phyloP scores from a whole-genome alignment of 2,797 vertebrate genomes.

The Furcifer pardalis region DNA sequence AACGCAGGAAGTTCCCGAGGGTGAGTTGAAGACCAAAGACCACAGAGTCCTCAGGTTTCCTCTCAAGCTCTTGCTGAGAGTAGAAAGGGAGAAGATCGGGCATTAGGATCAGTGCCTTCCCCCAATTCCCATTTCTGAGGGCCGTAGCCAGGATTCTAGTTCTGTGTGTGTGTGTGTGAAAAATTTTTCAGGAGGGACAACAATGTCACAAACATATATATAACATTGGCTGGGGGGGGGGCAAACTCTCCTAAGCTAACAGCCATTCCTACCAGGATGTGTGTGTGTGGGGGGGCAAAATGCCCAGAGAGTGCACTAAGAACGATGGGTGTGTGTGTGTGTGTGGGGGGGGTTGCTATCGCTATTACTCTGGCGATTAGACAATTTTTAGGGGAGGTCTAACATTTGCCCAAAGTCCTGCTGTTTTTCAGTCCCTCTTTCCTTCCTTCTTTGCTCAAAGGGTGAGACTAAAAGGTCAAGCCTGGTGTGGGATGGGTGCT shows the following conservation, averaged over 20 bases:
- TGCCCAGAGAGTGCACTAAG: too few species aligned
- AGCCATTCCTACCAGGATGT: too few species aligned
- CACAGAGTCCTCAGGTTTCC: conserved; percentile 4
- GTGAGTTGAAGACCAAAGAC: neutral
- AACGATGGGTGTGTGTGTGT: neutral
- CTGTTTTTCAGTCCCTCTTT: neutral
- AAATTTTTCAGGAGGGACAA: too few species aligned
- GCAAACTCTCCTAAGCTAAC: too few species aligned
- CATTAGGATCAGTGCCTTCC: neutral
- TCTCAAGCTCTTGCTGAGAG: neutral
- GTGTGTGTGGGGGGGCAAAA: neutral
- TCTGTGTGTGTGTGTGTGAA: too few species aligned
- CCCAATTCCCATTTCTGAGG: too few species aligned
- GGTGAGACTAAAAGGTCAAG: conserved; percentile 36
- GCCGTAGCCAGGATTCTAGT: too few species aligned
- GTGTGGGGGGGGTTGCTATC: too few species aligned
- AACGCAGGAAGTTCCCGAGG: neutral
- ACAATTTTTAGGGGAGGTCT: neutral
- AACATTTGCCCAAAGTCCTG: neutral
- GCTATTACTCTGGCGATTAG: neutral
- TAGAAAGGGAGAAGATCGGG: neutral
- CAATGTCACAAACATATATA: too few species aligned
- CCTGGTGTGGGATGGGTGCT: conserved; percentile 50
- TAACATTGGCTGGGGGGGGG: too few species aligned
- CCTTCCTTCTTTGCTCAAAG: neutral